phyloP scores from a whole-genome alignment of 2,888 invertebrate species.

The Calameuta filiformis region DNA sequence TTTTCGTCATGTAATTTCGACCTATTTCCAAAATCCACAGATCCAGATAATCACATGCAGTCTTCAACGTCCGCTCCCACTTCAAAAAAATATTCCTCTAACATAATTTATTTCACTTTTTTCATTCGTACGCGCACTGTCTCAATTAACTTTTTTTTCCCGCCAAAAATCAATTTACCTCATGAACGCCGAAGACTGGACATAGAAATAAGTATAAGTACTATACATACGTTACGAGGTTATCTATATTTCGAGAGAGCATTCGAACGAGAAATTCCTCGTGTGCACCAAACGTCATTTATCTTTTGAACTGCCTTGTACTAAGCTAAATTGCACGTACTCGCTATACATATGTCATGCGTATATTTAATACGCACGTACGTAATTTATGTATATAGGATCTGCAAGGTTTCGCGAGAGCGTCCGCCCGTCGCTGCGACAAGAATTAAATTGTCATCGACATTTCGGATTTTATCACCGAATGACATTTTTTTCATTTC shows the following conservation, averaged over 20 bases:
- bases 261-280: neutral
- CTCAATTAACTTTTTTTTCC: neutral
- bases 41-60: neutral
- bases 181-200: neutral
- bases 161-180: neutral
- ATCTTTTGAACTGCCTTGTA: neutral
- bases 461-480: neutral
- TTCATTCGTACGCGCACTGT: neutral
- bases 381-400: neutral
- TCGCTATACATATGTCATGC: conserved; percentile 1
- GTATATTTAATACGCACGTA: neutral
- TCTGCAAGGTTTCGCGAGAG: neutral
- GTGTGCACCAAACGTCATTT: neutral
- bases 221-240: neutral
- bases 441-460: neutral
- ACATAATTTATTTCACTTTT: neutral
- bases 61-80: neutral
- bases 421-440: neutral
- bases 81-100: neutral
- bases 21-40: neutral
- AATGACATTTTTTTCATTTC: neutral
- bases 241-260: neutral
- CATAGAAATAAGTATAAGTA: neutral
- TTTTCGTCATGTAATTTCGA: neutral
- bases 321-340: neutral